phyloP scores from a whole-genome alignment of 2,113 vertebrate genomes.

The Rhinolophus sinicus region DNA sequence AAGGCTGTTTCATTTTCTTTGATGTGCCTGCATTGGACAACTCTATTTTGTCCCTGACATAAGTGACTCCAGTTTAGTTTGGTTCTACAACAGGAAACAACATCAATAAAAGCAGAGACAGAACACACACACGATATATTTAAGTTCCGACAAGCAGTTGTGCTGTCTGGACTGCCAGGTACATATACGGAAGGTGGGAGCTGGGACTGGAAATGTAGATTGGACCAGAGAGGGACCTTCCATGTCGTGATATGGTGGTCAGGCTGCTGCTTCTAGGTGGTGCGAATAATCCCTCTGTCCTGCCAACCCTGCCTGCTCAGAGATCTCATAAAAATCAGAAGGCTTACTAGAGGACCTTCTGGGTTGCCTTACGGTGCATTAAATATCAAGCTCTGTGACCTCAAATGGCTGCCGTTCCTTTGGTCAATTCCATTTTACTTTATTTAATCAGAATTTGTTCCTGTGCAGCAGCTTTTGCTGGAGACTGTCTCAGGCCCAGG shows the following conservation, averaged over 20 bases:
- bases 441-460: neutral
- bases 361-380: neutral
- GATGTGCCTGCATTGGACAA: neutral
- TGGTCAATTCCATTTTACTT: neutral
- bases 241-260: fast-evolving
- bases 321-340: neutral
- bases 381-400: neutral
- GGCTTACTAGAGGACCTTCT: neutral
- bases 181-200: too few species aligned
- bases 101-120: neutral
- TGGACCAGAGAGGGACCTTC: neutral
- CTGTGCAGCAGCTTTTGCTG: neutral
- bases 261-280: neutral
- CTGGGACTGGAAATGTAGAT: neutral
- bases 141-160: neutral
- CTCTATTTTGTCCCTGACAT: neutral
- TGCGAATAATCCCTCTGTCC: neutral
- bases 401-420: neutral
- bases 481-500: neutral
- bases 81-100: neutral
- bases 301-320: neutral
- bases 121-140: neutral
- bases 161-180: too few species aligned
- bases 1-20: neutral
- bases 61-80: neutral